Percentiles rank a stretch among this genome's conserved stretches.
Conservation (phyloP, 2,888 invertebrate genomes). For the Allacma fusca region DNA sequence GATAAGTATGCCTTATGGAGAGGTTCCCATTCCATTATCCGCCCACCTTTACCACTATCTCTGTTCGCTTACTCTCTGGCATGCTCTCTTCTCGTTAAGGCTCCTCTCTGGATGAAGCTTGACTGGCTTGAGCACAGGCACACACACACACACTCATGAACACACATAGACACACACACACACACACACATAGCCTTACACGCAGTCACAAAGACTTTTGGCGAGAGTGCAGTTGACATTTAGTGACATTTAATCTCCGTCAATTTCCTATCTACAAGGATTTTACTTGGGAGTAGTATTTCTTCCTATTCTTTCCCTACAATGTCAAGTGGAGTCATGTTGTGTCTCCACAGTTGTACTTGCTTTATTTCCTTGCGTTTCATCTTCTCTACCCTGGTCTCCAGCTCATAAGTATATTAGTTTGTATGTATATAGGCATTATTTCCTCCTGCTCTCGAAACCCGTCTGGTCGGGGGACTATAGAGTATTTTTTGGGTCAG, state of each 20-base stretch:
- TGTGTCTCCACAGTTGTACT: not conserved
- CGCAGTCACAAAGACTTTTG: not conserved
- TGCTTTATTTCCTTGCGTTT: not conserved
- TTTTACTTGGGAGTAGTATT: not conserved
- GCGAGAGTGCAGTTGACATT: slow-evolving; percentile 35
- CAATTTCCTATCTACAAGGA: slow-evolving; percentile 27
- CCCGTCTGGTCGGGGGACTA: too few species aligned
- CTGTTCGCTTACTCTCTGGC: not conserved
- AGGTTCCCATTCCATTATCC: not conserved
- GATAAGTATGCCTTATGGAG: not conserved
- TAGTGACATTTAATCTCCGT: slow-evolving; percentile 43
- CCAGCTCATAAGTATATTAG: too few species aligned
- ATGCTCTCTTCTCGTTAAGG: not conserved
- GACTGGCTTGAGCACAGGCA: not conserved
- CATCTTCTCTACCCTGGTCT: not conserved
- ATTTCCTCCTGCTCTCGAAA: too few species aligned
- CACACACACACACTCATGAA: too few species aligned
- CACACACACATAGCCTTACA: not conserved
- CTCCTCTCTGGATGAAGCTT: not conserved
- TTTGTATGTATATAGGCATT: too few species aligned
- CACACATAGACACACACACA: not conserved
- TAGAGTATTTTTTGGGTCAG: too few species aligned
- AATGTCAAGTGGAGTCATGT: slow-evolving; percentile 32
- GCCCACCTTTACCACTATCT: not conserved
- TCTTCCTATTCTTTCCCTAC: not conserved